phyloP scores from a whole-genome alignment of 2,888 invertebrate genomes.

The Eristalinus sepulchralis region DNA sequence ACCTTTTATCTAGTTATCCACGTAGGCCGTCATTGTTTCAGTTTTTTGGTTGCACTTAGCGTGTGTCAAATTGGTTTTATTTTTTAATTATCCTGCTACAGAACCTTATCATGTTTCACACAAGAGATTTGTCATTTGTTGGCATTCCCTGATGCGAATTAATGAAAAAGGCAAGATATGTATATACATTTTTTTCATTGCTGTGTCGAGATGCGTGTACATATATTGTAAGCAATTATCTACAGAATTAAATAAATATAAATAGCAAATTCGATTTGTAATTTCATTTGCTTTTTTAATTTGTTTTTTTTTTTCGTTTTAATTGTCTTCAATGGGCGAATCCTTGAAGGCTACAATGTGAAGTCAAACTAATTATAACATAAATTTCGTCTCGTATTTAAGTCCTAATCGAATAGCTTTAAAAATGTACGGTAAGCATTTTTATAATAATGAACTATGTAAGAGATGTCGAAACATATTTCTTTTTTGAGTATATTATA shows the following conservation, averaged over 20 bases:
- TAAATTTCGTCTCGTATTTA: neutral
- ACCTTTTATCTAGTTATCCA: conserved; percentile 49
- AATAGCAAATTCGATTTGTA: conserved; percentile 29
- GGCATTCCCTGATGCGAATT: neutral
- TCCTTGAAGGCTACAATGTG: conserved; percentile 2
- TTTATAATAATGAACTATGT: too few species aligned
- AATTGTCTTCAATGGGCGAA: neutral
- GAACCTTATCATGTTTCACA: conserved; percentile 10
- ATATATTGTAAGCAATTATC: conserved; percentile 9
- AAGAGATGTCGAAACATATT: too few species aligned
- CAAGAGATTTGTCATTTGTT: neutral
- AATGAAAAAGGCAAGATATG: neutral
- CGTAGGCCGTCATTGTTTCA: neutral
- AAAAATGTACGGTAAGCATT: neutral
- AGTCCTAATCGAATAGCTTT: neutral
- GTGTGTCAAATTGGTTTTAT: conserved; percentile 21
- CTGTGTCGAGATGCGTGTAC: neutral
- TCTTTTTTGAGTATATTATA: too few species aligned
- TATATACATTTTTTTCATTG: neutral
- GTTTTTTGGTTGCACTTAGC: neutral
- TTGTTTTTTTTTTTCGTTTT: conserved; percentile 20
- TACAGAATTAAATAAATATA: conserved; percentile 21
- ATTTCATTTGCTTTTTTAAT: conserved; percentile 29
- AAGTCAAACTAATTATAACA: conserved; percentile 17
- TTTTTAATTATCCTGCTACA: conserved; percentile 18